Percentiles rank a stretch among this genome's conserved stretches.
Conservation (phyloP, 2,797 vertebrate genomes). For the Melanogrammus aeglefinus region DNA sequence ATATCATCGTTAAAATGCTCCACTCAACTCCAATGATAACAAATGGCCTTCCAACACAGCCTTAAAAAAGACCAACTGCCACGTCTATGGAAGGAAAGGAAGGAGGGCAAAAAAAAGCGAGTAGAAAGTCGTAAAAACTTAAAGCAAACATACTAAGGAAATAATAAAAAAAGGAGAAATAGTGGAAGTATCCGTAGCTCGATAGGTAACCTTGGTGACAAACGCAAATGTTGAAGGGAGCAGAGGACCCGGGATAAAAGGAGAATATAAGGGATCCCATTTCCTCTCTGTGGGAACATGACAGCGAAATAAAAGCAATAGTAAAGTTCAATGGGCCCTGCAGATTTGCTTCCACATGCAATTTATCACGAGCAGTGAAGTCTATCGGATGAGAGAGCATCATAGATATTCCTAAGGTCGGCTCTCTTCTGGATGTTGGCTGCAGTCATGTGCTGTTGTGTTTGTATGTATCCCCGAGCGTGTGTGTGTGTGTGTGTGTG, state of each 20-base stretch:
- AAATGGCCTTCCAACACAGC: background rate
- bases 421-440: background rate
- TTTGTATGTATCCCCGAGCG: conserved; percentile 2
- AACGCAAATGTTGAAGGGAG: conserved; percentile 52
- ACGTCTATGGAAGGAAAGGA: background rate
- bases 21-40: too few species aligned
- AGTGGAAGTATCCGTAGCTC: conserved; percentile 22
- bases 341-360: conserved; percentile 65
- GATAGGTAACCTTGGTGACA: conserved; percentile 55
- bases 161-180: background rate
- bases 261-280: conserved; percentile 52
- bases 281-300: conserved; percentile 71
- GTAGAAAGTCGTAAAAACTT: background rate
- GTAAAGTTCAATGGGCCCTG: conserved; percentile 72
- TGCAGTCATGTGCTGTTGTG: background rate
- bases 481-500: background rate
- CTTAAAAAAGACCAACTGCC: background rate
- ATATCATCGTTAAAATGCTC: too few species aligned
- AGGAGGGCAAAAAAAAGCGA: background rate
- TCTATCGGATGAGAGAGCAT: conserved; percentile 39
- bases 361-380: conserved; percentile 71
- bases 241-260: conserved; percentile 58
- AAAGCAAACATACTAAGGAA: background rate
- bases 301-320: conserved; percentile 73
- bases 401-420: conserved; percentile 1